Evolutionary conservation across 2,797 vertebrate species (phyloP).

Genomic region (Pristis pectinata): DNA sequence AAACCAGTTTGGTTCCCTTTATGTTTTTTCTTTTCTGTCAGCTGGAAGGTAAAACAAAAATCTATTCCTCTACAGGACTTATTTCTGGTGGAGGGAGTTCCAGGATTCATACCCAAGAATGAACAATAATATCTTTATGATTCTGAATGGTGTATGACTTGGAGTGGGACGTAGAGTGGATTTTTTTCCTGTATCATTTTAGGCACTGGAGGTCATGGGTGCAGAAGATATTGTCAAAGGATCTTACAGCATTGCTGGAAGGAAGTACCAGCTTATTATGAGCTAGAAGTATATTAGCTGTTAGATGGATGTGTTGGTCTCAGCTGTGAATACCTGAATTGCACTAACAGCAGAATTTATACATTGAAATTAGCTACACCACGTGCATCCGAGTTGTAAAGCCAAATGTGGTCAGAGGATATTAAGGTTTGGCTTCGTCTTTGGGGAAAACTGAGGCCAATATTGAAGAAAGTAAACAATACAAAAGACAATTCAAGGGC

Average conservation of each 20-base stretch:
- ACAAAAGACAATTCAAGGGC: not conserved
- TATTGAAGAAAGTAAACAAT: not conserved
- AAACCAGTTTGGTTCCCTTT: no score
- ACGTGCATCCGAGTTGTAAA: not conserved
- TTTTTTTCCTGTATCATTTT: no score
- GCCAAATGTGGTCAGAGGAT: no score
- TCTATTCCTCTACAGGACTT: no score
- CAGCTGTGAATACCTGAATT: not conserved
- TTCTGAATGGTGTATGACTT: no score
- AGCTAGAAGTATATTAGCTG: not conserved
- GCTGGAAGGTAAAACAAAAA: no score
- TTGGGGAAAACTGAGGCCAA: not conserved
- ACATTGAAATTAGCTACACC: not conserved
- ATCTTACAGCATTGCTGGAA: not conserved
- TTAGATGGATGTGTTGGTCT: not conserved
- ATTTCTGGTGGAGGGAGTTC: no score
- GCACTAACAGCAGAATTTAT: not conserved
- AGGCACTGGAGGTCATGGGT: no score
- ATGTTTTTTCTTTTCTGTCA: no score
- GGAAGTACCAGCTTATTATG: not conserved
- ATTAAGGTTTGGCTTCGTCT: not conserved
- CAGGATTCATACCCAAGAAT: no score
- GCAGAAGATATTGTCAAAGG: not conserved
- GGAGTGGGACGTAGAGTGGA: no score
- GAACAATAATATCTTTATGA: no score